Conservation (phyloP, 2,888 invertebrate genomes). For the Carterocephalus palaemon region DNA sequence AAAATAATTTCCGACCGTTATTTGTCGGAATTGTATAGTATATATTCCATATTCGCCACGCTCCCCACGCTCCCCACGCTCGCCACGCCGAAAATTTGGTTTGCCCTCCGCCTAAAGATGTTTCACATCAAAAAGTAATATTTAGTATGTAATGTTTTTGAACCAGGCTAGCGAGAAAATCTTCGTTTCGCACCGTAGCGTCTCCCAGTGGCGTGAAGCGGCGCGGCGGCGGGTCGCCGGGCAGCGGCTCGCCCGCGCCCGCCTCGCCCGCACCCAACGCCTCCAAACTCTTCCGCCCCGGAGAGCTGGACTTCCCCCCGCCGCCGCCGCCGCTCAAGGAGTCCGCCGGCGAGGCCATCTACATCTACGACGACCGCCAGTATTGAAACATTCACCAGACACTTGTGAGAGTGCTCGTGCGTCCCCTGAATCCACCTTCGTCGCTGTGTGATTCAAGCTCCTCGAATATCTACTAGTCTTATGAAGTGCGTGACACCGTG, state of each 20-base stretch:
- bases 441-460: constrained; percentile 38
- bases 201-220: constrained; percentile 67
- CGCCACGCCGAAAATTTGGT: no score
- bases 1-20: no score
- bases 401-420: not conserved
- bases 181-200: constrained; percentile 80
- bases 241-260: constrained; percentile 64
- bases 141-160: not conserved
- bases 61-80: no score
- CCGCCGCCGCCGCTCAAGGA: constrained; percentile 77
- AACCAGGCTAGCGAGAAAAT: constrained; percentile 81
- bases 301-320: constrained; percentile 67
- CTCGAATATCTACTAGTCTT: constrained; percentile 1
- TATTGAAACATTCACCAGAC: constrained; percentile 47
- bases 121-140: no score
- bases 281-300: constrained; percentile 71
- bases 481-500: constrained; percentile 11
- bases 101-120: no score
- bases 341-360: constrained; percentile 83
- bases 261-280: constrained; percentile 73
- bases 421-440: constrained; percentile 23
- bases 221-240: constrained; percentile 67
- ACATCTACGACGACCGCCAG: constrained; percentile 72
- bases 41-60: no score
- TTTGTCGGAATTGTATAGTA: no score